Conservation (phyloP, 2,113 vertebrate genomes). For the Chloroceryle aenea region DNA sequence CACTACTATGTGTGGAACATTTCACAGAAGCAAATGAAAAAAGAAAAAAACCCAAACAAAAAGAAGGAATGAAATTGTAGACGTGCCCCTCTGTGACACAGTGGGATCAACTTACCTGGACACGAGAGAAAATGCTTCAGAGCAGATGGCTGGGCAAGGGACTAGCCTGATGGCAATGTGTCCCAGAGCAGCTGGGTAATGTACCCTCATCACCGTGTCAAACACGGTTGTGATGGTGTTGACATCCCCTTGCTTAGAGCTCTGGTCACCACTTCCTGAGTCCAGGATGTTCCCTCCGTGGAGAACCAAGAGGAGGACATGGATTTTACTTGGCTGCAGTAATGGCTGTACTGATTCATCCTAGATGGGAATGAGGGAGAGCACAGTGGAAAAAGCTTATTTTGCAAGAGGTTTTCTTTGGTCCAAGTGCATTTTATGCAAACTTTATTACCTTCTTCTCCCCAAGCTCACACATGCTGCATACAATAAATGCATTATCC, state of each 20-base stretch:
- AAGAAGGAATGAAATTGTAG: neutral
- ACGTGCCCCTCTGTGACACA: accelerated
- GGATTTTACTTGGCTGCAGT: conserved; percentile 87
- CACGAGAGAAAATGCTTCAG: conserved; percentile 93
- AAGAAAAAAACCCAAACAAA: neutral
- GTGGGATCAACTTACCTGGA: conserved; percentile 83
- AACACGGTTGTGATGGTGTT: conserved; percentile 92
- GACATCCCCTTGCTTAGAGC: conserved; percentile 94
- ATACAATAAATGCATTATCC: neutral
- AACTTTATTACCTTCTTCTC: neutral
- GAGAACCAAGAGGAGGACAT: conserved; percentile 91
- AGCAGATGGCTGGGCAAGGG: conserved; percentile 95
- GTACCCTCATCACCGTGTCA: conserved; percentile 93
- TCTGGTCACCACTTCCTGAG: conserved; percentile 91
- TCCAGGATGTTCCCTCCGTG: conserved; percentile 98
- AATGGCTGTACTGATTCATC: conserved; percentile 84
- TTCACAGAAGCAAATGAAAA: neutral
- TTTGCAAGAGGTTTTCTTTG: neutral
- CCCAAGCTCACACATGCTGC: neutral
- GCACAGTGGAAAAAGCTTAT: neutral
- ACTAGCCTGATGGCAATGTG: conserved; percentile 92
- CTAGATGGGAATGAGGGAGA: conserved; percentile 62
- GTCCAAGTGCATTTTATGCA: neutral
- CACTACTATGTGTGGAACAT: neutral
- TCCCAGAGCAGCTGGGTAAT: conserved; percentile 93